Evolutionary conservation across 2,113 vertebrate genomes (phyloP).

Genomic region (Stegostoma tigrinum): DNA sequence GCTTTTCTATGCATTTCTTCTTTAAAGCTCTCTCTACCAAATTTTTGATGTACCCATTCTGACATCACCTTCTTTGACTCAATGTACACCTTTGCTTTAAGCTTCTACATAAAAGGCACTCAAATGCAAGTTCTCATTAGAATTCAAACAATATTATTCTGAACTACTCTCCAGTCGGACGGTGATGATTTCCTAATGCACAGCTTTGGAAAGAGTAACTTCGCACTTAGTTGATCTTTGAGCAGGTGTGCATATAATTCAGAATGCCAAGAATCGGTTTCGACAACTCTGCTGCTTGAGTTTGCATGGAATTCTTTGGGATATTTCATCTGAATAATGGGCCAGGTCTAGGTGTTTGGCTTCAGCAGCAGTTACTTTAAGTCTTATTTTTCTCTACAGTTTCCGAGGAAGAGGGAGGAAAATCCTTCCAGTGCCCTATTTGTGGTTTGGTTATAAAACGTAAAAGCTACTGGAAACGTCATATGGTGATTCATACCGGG

Average conservation of each 20-base stretch:
- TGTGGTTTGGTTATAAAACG: constrained; percentile 98
- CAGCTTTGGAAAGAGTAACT: neutral
- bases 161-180: neutral
- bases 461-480: constrained; percentile 99
- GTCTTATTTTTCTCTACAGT: constrained; percentile 56
- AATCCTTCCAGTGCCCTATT: constrained; percentile 97
- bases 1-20: neutral
- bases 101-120: neutral
- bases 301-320: neutral
- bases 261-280: neutral
- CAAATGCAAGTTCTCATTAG: neutral
- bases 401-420: constrained; percentile 91
- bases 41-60: neutral
- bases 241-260: neutral
- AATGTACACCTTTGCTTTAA: neutral
- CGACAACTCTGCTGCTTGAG: neutral
- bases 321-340: neutral
- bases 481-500: constrained; percentile 99
- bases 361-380: neutral
- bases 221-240: neutral
- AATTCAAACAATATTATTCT: neutral
- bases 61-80: neutral
- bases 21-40: neutral
- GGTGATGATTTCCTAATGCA: too few relatives aligned
- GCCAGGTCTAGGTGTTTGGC: neutral